Evolutionary conservation across 1,140 invertebrate species (phyloP).

Genomic region (Spodoptera frugiperda): DNA sequence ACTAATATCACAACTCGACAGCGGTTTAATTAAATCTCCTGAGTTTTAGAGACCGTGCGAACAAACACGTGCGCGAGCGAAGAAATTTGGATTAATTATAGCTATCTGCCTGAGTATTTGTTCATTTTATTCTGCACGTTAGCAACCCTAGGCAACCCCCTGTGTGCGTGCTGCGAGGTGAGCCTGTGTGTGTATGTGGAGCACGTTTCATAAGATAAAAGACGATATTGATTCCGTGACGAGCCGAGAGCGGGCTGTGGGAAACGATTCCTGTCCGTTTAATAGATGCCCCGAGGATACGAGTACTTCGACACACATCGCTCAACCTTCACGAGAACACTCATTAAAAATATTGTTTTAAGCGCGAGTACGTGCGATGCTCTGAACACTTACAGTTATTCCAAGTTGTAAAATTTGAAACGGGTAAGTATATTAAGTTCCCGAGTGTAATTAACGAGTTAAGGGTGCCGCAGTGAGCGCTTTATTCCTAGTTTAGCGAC

Average conservation of each 20-base stretch:
- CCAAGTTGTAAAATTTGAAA: conserved; percentile 62
- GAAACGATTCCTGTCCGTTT: conserved; percentile 81
- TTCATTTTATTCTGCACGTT: conserved; percentile 58
- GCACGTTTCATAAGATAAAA: conserved; percentile 84
- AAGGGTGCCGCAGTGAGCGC: conserved; percentile 74
- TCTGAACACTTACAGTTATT: conserved; percentile 29
- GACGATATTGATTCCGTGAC: conserved; percentile 85
- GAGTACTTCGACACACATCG: conserved; percentile 45
- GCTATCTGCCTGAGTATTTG: conserved; percentile 58
- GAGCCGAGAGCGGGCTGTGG: conserved; percentile 79
- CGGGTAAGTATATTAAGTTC: conserved; percentile 70
- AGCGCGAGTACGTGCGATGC: conserved; percentile 35
- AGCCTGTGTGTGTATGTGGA: conserved; percentile 71
- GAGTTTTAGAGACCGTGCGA: conserved; percentile 58
- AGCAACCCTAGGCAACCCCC: conserved; percentile 56
- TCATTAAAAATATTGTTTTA: conserved; percentile 52
- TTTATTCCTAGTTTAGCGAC: conserved; percentile 80
- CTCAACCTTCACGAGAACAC: conserved; percentile 53
- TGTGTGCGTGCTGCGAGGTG: conserved; percentile 55
- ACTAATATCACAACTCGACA: conserved; percentile 64
- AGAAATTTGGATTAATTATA: conserved; percentile 76
- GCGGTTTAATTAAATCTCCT: conserved; percentile 68
- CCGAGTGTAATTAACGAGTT: conserved; percentile 79
- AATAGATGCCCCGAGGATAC: conserved; percentile 81
- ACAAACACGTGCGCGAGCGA: conserved; percentile 59